phyloP scores from a whole-genome alignment of 2,113 vertebrate species.

The Lathamus discolor region DNA sequence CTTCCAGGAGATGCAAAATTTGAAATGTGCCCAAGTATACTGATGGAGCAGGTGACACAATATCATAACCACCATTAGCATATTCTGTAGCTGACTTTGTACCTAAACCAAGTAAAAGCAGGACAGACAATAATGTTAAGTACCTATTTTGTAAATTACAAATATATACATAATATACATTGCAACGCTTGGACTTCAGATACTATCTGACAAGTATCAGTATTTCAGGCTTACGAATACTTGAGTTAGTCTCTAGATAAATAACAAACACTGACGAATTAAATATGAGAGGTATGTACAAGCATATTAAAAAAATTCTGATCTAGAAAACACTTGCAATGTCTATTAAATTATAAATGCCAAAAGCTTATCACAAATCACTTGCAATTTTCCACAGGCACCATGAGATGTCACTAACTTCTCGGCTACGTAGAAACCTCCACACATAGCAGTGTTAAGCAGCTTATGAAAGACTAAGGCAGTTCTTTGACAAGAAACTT shows the following conservation, averaged over 20 bases:
- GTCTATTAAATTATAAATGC: fast-evolving
- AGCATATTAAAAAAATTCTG: background rate
- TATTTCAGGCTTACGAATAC: background rate
- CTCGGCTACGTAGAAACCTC: background rate
- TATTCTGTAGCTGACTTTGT: constrained; percentile 81
- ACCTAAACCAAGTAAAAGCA: constrained; percentile 62
- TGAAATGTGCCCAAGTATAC: constrained; percentile 73
- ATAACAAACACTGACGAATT: background rate
- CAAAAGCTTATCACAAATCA: background rate
- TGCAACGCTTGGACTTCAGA: background rate
- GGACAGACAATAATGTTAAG: background rate
- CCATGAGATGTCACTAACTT: constrained; percentile 66
- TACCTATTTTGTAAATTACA: background rate
- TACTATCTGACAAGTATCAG: background rate
- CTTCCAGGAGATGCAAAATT: constrained; percentile 83
- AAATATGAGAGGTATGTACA: background rate
- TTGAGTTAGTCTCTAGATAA: background rate
- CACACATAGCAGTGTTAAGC: background rate
- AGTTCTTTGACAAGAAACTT: background rate
- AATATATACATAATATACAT: background rate
- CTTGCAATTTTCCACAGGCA: constrained; percentile 31
- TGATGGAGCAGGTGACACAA: constrained; percentile 66
- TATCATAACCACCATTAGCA: constrained; percentile 67
- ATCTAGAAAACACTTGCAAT: background rate
- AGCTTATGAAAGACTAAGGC: background rate